Base-by-base conservation (phyloP, 2,797 vertebrate genomes). In the Poecile montanus region DNA sequence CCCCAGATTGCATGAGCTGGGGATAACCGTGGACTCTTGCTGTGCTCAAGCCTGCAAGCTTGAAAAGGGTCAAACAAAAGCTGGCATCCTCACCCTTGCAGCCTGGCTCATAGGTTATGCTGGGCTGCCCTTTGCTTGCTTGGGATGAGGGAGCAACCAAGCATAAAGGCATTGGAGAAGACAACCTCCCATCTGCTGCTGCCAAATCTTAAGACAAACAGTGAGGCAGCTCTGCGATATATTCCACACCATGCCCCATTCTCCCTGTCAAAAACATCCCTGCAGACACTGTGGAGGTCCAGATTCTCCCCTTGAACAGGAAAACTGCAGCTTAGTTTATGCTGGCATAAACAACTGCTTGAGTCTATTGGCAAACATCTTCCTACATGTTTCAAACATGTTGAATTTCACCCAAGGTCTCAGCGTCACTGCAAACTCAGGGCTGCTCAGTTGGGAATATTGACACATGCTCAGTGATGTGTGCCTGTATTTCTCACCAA, bases 61-160 rank as follows among this genome's bases (percentile, higher is more conserved):
- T 88, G 73, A 91, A 93, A 91, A 85, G 80, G 84, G 88, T 87
- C 92, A 93, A 58, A 93, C 73, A 94, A 94, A 88, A 93, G 94
- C 85, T 91, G 77, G 85, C 60, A 95, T 88, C 77, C 66, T 92
- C 40, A 84, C 20, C 63, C 61, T 65, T 32, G 36, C 44, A 84
- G 74, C 47, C 34, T 30, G 71, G 84, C 61, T 86, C 61, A 47
- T 4, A 27, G 78, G 83, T 94, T 96, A 86, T 7, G 18, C 80
- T 53, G 51, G 40, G 27, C 73, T 94, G 95, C 74, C 94, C 89
- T 95, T 75, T 11, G 7, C 44, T 88, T 14, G 2, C 73, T 42
- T 1, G 1, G 63, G 88, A 94, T 61, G 53, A 91, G 57, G 30
- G 54, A 76, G 91, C 13, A 13, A 80, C 65, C 36, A 42, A 79